Base-by-base conservation (phyloP, 2,888 invertebrate genomes). In the Ganaspis brasiliensis region DNA sequence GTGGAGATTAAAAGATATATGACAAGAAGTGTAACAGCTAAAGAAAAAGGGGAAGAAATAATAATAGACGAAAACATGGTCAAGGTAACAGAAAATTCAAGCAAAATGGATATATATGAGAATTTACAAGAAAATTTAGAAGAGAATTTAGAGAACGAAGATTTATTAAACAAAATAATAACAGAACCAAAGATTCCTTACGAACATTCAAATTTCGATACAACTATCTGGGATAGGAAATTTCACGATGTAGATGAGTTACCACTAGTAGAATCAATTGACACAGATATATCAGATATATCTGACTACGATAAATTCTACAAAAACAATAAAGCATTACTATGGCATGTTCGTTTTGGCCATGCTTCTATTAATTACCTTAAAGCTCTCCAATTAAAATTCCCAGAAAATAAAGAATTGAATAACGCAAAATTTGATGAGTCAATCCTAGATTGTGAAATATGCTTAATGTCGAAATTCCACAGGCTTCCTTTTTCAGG, bases 401-500 rank as follows among this genome's bases (percentile, higher is more conserved):
- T 16, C n/a, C 40, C 40, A 8, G 40, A 40, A 40, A 40, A 40
- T 40, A 40, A 8, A 40, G 40, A 40, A 10, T 56, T 81, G 8
- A 67, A 78, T 59, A 73, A 74, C 21, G 78, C 75, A 19, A 78
- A 24, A 9, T 83, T 83, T 63, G 77, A 82, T 74, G 80, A 83
- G 45, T 61, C 72, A 16, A 81, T 83, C 16, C n/a, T 59, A 40
- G 83, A 83, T 14, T 84, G 83, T 72, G 81, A 84, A 72, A 70
- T 79, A 8, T 85, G 83, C 57, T 74, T 77, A 26, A 56, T 84
- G 2, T 56, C 84, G 0, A 85, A 85, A 76, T 61, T 85, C 5
- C 80, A 84, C 67, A 85, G 79, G 79, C 45, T 82, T 59, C 83
- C 84, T 3, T 83, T 83, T 52, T 77, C 61, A n/a, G 71, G 73